phyloP scores from a whole-genome alignment of 2,888 invertebrate genomes.

The Camponotus fellah region DNA sequence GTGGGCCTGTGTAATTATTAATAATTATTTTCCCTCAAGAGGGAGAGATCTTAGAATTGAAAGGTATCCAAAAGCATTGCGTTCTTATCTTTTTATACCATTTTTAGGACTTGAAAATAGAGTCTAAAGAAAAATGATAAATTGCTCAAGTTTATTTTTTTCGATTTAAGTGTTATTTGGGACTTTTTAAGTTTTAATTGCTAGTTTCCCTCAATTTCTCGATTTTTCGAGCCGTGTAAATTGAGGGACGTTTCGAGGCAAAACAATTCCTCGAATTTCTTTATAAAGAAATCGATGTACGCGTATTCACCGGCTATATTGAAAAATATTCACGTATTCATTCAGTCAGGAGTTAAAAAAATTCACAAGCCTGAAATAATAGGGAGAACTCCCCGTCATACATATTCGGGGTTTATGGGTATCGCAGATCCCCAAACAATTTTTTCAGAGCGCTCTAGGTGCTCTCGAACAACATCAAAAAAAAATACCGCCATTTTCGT shows the following conservation, averaged over 20 bases:
- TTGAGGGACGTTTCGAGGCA: neutral
- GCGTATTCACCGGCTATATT: neutral
- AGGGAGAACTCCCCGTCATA: neutral
- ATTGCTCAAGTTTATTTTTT: neutral
- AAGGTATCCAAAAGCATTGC: neutral
- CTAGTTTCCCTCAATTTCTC: neutral
- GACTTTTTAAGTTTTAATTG: neutral
- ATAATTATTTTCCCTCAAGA: neutral
- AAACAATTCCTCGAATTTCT: neutral
- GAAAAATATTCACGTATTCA: neutral
- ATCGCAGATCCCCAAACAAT: neutral
- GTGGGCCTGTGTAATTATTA: too few relatives aligned
- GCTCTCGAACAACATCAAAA: neutral
- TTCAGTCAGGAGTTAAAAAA: neutral
- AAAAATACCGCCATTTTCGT: neutral
- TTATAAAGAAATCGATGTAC: neutral
- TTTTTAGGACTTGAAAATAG: too few relatives aligned
- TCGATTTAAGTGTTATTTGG: neutral
- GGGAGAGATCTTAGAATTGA: neutral
- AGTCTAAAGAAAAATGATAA: neutral
- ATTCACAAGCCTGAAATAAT: neutral
- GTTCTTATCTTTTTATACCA: neutral
- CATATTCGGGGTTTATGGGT: neutral
- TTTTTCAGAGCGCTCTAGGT: neutral
- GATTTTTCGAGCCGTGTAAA: neutral